Evolutionary conservation across 2,113 vertebrate species (phyloP), one percentile per base, ranked within the genome.

Genomic region (Barnardius zonarius): DNA sequence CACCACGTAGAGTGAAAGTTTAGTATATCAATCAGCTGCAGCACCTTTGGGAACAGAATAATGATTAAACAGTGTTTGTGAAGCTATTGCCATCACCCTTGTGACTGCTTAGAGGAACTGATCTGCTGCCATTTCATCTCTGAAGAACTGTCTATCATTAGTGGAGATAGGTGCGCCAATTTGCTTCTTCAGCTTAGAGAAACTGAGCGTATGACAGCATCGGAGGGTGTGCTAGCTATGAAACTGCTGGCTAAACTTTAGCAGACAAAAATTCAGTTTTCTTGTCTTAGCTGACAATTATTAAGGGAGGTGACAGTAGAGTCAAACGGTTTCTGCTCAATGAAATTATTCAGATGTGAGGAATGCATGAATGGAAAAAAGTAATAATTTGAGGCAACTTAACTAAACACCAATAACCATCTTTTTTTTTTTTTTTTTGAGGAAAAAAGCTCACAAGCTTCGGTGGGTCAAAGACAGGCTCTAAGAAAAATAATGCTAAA

Each of bases 11-110:
- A 85, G 57, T 85, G 39, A 87, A 84, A 72, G 76, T 91, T 79
- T 59, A 91, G 77, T 7, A 6, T 92, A 87, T 93, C 95, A 85
- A 64, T 96, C 92, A 85, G 62, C 85, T 79, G 48, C 62, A 85
- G 33, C 78, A 96, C 83, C 88, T 94, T 83, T 92, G 86, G 90
- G 76, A 95, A 62, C 54, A 83, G 76, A 90, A 67, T 88, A 77
- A 59, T 7, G 17, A 93, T 96, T 48, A 62, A 83, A 52, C 13
- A 75, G 51, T 57, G 83, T 92, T 83, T 95, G 94, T 66, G 92
- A 44, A 88, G 72, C 83, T 79, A 6, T 31, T 83, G 72, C 83
- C 33, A 7, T 73, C 0, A 0, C 72, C 63, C 54, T 80, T 75
- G 73, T 1, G 1, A n/a, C 28, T 74, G 82, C 95, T 95, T 54